phyloP scores from a whole-genome alignment of 2,797 vertebrate genomes.

The Danio kyathit region DNA sequence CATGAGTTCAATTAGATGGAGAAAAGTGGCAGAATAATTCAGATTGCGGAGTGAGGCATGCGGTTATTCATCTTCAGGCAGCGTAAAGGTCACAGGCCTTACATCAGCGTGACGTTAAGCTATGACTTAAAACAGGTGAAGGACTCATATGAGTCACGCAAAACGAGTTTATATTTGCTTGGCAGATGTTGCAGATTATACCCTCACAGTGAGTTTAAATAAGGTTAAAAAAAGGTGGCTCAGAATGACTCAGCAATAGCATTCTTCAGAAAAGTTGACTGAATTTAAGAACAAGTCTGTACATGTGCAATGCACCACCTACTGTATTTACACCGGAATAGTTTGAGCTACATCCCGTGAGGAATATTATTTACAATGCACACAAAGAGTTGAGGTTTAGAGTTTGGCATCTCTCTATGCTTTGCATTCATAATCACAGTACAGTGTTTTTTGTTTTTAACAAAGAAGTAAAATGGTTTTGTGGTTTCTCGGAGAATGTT shows the following conservation, averaged over 20 bases:
- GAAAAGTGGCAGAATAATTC: background rate
- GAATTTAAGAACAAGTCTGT: background rate
- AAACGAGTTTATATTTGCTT: background rate
- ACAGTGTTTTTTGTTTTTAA: no score
- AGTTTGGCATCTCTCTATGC: background rate
- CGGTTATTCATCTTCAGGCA: slow-evolving; percentile 6
- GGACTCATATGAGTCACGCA: background rate
- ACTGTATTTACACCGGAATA: background rate
- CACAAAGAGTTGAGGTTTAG: background rate
- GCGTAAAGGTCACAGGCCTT: slow-evolving; percentile 19
- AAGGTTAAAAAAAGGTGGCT: background rate
- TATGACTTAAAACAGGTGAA: background rate
- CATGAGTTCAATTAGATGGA: slow-evolving; percentile 1
- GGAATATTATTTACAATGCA: background rate
- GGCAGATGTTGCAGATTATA: background rate
- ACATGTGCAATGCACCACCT: background rate
- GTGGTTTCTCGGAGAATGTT: no score
- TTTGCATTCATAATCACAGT: no score
- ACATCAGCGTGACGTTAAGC: background rate
- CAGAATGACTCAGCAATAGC: background rate
- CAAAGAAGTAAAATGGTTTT: no score
- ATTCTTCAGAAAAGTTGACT: background rate
- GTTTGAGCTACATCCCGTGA: background rate
- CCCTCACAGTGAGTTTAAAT: background rate
- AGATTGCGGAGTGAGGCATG: background rate